Evolutionary conservation across 2,797 vertebrate genomes (phyloP).

Genomic region (Neomorphus geoffroyi): DNA sequence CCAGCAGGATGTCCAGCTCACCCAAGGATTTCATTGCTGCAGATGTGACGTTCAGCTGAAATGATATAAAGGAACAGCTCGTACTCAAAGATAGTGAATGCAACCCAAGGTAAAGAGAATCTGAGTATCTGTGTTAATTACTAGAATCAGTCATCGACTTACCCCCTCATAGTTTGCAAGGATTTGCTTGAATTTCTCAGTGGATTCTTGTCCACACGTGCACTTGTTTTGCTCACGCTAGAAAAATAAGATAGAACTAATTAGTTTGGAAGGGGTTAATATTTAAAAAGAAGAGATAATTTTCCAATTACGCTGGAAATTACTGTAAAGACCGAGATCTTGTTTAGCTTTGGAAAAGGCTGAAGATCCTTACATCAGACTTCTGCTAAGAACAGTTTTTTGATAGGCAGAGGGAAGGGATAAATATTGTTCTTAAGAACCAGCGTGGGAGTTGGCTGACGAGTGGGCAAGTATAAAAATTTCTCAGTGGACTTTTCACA

Average conservation of each 20-base stretch:
- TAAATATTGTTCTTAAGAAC: not conserved
- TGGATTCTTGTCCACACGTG: conserved; percentile 66
- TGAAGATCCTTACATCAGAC: not conserved
- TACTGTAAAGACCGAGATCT: not conserved
- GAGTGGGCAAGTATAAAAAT: not conserved
- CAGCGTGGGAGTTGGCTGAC: not conserved
- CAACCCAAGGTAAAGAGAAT: not conserved
- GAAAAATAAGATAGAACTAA: not conserved
- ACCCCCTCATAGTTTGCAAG: conserved; percentile 68
- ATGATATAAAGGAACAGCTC: not conserved
- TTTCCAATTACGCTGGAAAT: not conserved
- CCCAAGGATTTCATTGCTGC: conserved; percentile 76
- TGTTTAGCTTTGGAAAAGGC: not conserved
- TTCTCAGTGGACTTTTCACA: not conserved
- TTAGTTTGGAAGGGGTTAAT: not conserved
- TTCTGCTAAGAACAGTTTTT: not conserved
- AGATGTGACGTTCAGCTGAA: conserved; percentile 69
- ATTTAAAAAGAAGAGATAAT: not conserved
- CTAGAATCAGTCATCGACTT: not conserved
- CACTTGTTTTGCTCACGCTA: conserved; percentile 60
- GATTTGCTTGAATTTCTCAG: conserved; percentile 58
- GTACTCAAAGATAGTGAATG: not conserved
- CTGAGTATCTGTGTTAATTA: not conserved
- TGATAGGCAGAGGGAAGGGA: not conserved
- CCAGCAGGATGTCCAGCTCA: conserved; percentile 76